Percentiles rank a stretch among this genome's conserved stretches.
These are phyloP conservation scores for Montipora capricornis DNA, from an alignment of 64 coral and sea anemone species.

Conservation along the genomic window DNA sequence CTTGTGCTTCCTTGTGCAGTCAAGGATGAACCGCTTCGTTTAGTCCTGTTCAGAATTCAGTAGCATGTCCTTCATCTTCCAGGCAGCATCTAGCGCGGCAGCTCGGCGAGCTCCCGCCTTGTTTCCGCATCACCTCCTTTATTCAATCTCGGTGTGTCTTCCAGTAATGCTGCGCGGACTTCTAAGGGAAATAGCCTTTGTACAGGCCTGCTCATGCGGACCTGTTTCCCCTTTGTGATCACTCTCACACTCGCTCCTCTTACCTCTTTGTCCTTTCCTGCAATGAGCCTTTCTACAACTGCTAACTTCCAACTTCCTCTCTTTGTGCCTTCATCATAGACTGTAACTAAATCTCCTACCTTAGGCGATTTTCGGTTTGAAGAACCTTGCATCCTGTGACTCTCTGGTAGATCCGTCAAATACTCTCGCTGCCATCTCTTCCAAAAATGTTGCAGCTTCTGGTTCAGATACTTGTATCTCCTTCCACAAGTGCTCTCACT, in stretches of 20 bases:
- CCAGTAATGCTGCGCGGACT: background rate
- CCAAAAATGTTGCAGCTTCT: background rate
- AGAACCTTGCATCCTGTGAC: background rate
- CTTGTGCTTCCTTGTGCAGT: too few species aligned
- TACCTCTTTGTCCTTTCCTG: background rate
- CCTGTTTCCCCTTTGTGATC: background rate
- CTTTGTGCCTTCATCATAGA: background rate
- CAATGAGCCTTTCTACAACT: background rate
- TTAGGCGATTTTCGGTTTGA: background rate
- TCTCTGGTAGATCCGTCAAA: background rate
- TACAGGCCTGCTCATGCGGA: background rate
- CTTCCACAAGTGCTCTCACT: too few species aligned
- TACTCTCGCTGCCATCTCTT: background rate
- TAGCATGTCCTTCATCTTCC: background rate
- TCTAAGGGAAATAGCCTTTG: background rate
- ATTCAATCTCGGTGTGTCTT: background rate
- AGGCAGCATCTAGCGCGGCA: background rate
- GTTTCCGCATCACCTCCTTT: background rate
- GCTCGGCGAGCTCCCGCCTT: background rate
- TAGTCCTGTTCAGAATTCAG: background rate
- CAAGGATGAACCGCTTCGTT: background rate
- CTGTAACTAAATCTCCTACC: background rate
- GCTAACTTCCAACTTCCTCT: background rate
- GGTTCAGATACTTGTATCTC: too few species aligned
- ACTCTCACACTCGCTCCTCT: background rate